A percentile compares a stretch with the other conserved stretches of the same genome.
phyloP scores from a whole-genome alignment of 2,113 vertebrate genomes.

The Hippolais icterina region DNA sequence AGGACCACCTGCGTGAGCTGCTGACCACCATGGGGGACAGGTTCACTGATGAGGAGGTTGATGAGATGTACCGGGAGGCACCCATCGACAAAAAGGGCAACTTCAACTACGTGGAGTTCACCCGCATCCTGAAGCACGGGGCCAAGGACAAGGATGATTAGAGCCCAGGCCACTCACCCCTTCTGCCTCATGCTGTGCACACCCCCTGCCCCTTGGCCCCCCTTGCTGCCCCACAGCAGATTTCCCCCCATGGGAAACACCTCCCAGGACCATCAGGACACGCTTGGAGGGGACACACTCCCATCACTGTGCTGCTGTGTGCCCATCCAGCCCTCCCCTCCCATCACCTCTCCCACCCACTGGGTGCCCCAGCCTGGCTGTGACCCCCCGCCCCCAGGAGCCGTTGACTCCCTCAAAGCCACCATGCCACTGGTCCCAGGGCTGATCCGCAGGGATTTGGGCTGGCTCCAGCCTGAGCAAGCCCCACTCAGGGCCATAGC shows the following conservation, averaged over 20 bases:
- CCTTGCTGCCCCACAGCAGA: neutral
- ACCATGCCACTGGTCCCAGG: neutral
- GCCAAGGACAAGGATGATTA: slow-evolving; percentile 88
- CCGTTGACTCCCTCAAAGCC: neutral
- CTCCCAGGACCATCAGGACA: neutral
- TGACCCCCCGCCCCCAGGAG: neutral
- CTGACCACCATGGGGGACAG: slow-evolving; percentile 99
- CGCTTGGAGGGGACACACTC: neutral
- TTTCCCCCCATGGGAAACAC: neutral
- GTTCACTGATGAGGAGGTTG: slow-evolving; percentile 97
- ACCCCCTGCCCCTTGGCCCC: neutral
- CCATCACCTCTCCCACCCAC: neutral
- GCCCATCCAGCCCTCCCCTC: neutral
- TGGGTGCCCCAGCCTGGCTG: neutral
- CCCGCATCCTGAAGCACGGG: slow-evolving; percentile 96
- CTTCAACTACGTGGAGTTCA: slow-evolving; percentile 99
- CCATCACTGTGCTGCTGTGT: neutral
- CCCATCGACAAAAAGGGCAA: slow-evolving; percentile 99
- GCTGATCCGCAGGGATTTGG: neutral
- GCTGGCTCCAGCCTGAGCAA: accelerated
- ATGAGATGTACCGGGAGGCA: slow-evolving; percentile 96
- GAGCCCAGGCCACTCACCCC: neutral
- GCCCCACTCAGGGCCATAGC: neutral
- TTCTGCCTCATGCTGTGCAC: neutral
- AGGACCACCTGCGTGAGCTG: slow-evolving; percentile 95